Conservation (phyloP, 2,797 vertebrate genomes). For the Dermochelys coriacea region DNA sequence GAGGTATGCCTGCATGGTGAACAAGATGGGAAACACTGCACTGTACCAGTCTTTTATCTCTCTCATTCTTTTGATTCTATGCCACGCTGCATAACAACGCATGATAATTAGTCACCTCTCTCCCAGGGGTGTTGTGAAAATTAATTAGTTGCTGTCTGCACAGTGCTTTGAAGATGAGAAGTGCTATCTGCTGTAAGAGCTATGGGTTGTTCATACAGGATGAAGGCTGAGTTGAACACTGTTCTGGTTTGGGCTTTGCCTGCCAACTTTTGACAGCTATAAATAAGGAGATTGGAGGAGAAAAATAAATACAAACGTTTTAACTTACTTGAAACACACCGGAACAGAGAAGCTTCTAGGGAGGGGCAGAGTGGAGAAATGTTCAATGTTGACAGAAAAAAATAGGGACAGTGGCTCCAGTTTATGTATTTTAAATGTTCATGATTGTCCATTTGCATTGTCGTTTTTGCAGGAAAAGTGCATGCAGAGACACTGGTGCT, state of each 20-base stretch:
- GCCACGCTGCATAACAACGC: background rate
- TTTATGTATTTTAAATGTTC: background rate
- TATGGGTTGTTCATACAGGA: background rate
- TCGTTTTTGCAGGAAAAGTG: background rate
- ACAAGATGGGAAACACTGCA: fast-evolving
- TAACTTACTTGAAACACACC: fast-evolving
- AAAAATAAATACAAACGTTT: fast-evolving
- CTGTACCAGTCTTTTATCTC: conserved; percentile 27
- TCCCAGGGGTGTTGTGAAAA: background rate
- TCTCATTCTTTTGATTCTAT: background rate
- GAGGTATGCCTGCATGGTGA: background rate
- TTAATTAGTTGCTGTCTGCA: conserved; percentile 26
- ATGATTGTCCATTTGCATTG: background rate
- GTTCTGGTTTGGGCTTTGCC: background rate
- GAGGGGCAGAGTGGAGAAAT: background rate
- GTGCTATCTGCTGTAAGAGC: background rate
- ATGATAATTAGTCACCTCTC: background rate
- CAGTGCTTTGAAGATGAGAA: conserved; percentile 16
- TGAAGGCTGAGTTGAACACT: background rate
- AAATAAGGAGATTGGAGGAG: background rate
- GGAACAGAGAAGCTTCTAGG: fast-evolving
- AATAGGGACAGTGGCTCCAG: background rate
- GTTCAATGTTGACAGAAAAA: background rate
- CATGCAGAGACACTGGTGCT: background rate
- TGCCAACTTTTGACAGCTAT: conserved; percentile 4